Base-by-base conservation (phyloP, 1,140 invertebrate species). In the Heterodera carotae region DNA sequence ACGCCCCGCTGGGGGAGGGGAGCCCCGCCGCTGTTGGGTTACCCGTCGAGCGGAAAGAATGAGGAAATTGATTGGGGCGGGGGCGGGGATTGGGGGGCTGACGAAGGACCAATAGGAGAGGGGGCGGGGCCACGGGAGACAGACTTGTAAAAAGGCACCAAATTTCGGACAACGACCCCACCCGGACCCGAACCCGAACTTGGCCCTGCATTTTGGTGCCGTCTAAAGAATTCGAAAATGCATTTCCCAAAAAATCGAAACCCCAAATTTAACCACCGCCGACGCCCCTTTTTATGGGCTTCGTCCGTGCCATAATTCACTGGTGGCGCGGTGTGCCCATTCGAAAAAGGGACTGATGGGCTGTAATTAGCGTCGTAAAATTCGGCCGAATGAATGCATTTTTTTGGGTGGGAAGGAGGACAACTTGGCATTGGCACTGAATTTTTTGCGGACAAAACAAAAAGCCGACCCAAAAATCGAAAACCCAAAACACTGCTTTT, bases 321-420 rank as follows among this genome's bases (percentile, higher is more conserved):
- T 66, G 62, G n/a, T n/a, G n/a, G 48, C 48, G 48, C 48, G 48
- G 48, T 29, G 62, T 27, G 62, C 62, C 62, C 48, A 56, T 56
- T 56, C 48, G 48, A 56, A 56, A 56, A 56, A 22, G 48, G 48
- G 48, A 43, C 62, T 7, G 62, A 34, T 34, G 33, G 62, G 62
- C 62, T 66, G 29, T 66, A 66, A 66, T 66, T 66, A 66, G 62
- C 62, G 25, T 66, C 62, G 62, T 66, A 66, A 66, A 43, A 66
- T 66, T 34, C n/a, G 62, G 29, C 62, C 10, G 62, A 66, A 12
- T 18, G 25, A 66, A 29, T 29, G 29, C 8, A 18, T 25, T 31
- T 66, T 22, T 15, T 56, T 56, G 48, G 48, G 48, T 4, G 62
- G 62, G 29, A 10, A 22, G 62, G 25, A 10, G 6, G 33, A n/a